A percentile compares a stretch with the other conserved stretches of the same genome.
Conservation (phyloP, 2,888 invertebrate genomes). For the Carcina quercana region DNA sequence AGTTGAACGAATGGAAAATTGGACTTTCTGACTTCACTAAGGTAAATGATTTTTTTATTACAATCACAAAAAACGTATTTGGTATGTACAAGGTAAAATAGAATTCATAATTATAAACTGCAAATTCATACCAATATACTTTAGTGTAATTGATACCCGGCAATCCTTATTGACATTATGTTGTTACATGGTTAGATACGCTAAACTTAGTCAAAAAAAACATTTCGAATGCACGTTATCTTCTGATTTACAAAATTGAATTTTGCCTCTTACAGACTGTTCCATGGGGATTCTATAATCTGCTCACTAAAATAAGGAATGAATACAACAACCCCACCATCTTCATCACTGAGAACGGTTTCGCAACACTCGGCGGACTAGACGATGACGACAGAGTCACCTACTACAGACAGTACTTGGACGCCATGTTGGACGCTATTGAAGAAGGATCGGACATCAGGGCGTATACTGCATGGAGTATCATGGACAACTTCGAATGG, state of each 20-base stretch:
- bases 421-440: constrained; percentile 44
- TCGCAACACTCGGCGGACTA: constrained; percentile 25
- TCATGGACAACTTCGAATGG: constrained; percentile 79
- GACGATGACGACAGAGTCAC: constrained; percentile 45
- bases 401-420: constrained; percentile 43
- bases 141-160: too few species aligned
- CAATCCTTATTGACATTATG: too few species aligned
- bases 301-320: constrained; percentile 59
- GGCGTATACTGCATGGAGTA: constrained; percentile 72
- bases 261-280: constrained; percentile 21
- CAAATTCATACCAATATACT: too few species aligned
- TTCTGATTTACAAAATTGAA: neutral
- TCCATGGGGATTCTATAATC: constrained; percentile 69
- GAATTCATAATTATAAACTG: too few species aligned
- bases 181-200: too few species aligned
- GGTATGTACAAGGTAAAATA: too few species aligned
- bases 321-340: constrained; percentile 67
- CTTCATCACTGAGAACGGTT: constrained; percentile 73
- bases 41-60: constrained; percentile 11
- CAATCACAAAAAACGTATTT: too few species aligned
- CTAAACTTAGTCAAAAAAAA: too few species aligned
- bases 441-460: constrained; percentile 46
- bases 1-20: constrained; percentile 19
- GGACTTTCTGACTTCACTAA: constrained; percentile 13
- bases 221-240: too few species aligned